These are phyloP conservation scores for Sycophaga agraensis DNA, from an alignment of 1,140 invertebrate species.

Conservation along the genomic window DNA sequence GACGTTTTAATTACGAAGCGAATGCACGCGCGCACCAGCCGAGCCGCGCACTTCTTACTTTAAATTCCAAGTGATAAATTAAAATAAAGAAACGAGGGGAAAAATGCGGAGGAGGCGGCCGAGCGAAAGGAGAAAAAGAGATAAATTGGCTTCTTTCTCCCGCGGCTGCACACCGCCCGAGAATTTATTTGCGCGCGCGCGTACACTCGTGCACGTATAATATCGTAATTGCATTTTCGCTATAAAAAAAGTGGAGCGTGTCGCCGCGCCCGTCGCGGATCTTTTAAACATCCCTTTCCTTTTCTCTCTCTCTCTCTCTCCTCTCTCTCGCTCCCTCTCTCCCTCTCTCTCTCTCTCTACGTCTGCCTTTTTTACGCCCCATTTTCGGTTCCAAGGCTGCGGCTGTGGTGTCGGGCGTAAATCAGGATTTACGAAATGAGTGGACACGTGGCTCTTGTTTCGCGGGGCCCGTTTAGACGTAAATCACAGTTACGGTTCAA, in stretches of 20 bases:
- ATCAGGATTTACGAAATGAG: slow-evolving; percentile 28
- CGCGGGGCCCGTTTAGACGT: slow-evolving; percentile 1
- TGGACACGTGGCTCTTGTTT: slow-evolving; percentile 13
- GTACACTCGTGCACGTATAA: slow-evolving; percentile 4
- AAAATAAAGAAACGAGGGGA: not conserved
- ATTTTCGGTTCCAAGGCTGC: slow-evolving; percentile 3
- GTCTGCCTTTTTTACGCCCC: not conserved
- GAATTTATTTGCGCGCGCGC: slow-evolving; percentile 10
- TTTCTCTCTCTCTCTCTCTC: not conserved
- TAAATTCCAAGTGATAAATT: not conserved
- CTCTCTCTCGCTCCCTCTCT: not conserved
- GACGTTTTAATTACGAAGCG: not conserved
- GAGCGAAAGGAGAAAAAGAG: not conserved
- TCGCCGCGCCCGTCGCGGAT: not conserved
- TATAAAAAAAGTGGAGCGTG: not conserved
- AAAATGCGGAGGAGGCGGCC: no score
- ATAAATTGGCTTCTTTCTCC: slow-evolving; percentile 17
- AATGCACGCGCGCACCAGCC: no score
- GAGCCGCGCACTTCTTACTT: not conserved
- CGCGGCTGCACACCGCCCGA: not conserved
- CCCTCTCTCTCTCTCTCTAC: not conserved
- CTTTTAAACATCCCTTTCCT: not conserved
- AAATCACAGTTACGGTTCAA: slow-evolving; percentile 27
- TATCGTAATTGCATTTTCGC: slow-evolving; percentile 9
- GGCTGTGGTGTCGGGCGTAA: slow-evolving; percentile 13